These are phyloP conservation scores for Patella caerulea DNA, from an alignment of 2,888 invertebrate species.

Conservation along the genomic window DNA sequence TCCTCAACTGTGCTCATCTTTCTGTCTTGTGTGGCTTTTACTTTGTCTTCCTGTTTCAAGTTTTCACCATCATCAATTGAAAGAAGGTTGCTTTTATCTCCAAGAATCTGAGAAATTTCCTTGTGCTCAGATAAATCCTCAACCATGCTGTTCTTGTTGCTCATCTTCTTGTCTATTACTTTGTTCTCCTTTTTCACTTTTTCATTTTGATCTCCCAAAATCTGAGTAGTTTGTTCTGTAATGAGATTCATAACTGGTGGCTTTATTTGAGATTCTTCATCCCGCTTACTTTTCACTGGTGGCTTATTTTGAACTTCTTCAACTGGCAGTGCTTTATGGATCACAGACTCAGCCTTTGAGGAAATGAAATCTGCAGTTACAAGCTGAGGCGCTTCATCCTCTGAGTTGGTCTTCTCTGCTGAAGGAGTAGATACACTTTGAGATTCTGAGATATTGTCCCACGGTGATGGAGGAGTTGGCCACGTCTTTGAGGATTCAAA, in stretches of 20 bases:
- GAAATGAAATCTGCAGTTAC: neutral
- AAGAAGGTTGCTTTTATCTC: neutral
- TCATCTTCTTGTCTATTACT: neutral
- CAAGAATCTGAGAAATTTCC: neutral
- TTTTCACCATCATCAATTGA: neutral
- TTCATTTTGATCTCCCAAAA: neutral
- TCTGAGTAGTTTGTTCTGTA: constrained; percentile 1
- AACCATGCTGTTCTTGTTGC: no score
- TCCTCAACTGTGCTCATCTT: no score
- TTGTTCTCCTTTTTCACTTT: neutral
- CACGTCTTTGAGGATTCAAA: neutral
- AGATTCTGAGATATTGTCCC: neutral
- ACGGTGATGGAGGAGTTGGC: neutral
- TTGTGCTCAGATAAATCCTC: no score
- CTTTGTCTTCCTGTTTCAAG: neutral
- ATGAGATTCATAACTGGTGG: constrained; percentile 17
- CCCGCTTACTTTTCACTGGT: neutral
- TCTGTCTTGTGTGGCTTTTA: neutral
- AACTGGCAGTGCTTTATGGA: no score
- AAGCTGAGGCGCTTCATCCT: neutral
- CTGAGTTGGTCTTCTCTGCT: neutral
- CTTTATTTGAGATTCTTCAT: neutral
- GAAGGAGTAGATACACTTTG: neutral
- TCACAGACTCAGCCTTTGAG: no score
- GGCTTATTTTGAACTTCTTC: no score